These are phyloP conservation scores for Enteromius trimaculatus DNA, from an alignment of 2,797 vertebrate species.

Conservation along the genomic window DNA sequence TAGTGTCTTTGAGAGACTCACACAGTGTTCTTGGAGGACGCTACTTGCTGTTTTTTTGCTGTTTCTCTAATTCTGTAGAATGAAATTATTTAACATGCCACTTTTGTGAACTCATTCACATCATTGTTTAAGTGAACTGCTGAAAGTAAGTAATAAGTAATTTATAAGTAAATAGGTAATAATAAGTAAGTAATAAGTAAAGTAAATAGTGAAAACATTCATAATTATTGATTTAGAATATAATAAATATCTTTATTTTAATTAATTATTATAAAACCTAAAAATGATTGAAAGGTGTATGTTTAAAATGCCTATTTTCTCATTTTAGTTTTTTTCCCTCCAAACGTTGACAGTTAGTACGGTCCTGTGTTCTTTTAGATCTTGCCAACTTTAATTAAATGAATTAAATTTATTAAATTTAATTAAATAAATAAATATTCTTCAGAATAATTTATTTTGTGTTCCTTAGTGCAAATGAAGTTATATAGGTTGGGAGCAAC, in stretches of 20 bases:
- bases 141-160: neutral
- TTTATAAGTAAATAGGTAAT: too few species aligned
- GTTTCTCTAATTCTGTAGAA: neutral
- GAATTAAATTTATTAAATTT: too few species aligned
- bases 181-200: too few species aligned
- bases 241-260: neutral
- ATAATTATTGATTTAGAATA: neutral
- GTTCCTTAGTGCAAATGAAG: neutral
- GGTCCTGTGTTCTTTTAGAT: neutral
- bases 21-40: neutral
- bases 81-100: neutral
- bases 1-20: constrained; percentile 22
- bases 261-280: neutral
- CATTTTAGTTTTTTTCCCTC: neutral
- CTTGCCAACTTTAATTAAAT: neutral
- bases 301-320: neutral
- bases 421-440: too few species aligned
- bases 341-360: neutral
- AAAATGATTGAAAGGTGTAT: neutral
- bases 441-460: neutral
- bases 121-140: neutral
- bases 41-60: neutral
- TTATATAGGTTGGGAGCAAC: neutral
- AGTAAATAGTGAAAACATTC: neutral
- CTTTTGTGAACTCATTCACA: neutral